Evolutionary conservation across 2,797 vertebrate genomes (phyloP).

Genomic region (Labeo calbasu): DNA sequence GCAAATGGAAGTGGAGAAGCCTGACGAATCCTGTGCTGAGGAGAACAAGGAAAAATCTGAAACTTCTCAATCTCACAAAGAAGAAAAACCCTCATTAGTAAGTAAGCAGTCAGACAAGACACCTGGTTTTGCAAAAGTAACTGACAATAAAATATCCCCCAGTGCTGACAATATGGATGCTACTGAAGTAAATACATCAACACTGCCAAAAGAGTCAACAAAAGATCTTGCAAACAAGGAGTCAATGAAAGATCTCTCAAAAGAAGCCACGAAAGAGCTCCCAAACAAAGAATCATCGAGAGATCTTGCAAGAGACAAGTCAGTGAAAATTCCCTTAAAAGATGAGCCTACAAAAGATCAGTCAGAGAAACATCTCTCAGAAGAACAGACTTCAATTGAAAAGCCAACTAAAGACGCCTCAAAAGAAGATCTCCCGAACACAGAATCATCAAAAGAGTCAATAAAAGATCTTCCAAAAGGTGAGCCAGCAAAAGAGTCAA

Average conservation of each 20-base stretch:
- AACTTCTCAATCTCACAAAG: slow-evolving; percentile 32
- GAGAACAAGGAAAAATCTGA: slow-evolving; percentile 30
- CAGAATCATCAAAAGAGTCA: neutral
- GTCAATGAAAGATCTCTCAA: neutral
- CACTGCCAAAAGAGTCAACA: neutral
- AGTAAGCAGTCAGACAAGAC: slow-evolving; percentile 3
- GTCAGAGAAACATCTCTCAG: neutral
- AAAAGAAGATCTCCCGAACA: neutral
- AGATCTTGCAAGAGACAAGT: neutral
- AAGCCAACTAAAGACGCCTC: neutral
- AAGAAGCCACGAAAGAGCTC: neutral
- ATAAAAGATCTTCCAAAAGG: neutral
- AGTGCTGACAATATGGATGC: neutral
- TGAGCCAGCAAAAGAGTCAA: neutral
- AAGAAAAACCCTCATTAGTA: slow-evolving; percentile 33
- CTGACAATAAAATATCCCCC: slow-evolving; percentile 1
- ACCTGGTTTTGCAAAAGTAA: neutral
- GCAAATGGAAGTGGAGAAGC: slow-evolving; percentile 43
- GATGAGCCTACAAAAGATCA: neutral
- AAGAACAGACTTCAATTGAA: slow-evolving; percentile 2
- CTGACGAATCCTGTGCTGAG: slow-evolving; percentile 14
- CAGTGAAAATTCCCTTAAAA: neutral
- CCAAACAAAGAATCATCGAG: neutral
- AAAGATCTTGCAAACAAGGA: neutral
- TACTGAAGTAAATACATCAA: neutral